Percentiles rank a stretch among this genome's conserved stretches.
phyloP scores from a whole-genome alignment of 2,888 invertebrate species.

The Entomobrya proxima region DNA sequence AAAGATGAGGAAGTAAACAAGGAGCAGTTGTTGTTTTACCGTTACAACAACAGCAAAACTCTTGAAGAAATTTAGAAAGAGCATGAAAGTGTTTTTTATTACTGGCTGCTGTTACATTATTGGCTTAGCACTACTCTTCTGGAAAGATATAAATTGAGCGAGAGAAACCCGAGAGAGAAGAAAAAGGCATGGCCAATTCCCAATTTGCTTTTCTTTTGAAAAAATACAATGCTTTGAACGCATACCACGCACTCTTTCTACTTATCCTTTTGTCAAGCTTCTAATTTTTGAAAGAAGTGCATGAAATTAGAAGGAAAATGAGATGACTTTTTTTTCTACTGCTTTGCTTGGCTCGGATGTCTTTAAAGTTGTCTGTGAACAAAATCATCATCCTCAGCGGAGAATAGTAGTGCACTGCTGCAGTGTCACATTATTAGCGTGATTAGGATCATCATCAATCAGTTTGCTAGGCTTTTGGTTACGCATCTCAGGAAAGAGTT shows the following conservation, averaged over 20 bases:
- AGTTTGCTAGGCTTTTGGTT: neutral
- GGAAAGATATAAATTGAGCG: slow-evolving; percentile 21
- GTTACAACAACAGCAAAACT: neutral
- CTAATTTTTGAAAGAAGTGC: neutral
- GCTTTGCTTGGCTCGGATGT: too few relatives aligned
- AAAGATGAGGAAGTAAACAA: slow-evolving; percentile 26
- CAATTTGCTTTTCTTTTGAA: neutral
- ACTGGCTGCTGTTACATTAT: too few relatives aligned
- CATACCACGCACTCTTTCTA: neutral
- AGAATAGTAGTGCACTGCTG: neutral
- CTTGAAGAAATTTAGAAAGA: neutral
- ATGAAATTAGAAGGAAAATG: neutral
- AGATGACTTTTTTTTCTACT: neutral
- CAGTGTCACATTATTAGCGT: neutral
- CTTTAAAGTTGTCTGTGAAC: too few relatives aligned
- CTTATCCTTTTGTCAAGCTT: neutral
- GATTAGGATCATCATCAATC: neutral
- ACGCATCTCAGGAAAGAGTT: neutral
- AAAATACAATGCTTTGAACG: neutral
- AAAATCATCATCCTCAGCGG: too few relatives aligned
- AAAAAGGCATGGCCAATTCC: neutral
- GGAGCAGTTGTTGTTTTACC: neutral
- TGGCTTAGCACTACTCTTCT: too few relatives aligned
- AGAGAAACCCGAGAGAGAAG: too few relatives aligned
- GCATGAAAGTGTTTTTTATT: neutral